Percentiles rank a stretch among this genome's conserved stretches.
Evolutionary conservation across 2,888 invertebrate species (phyloP).

Genomic region (Hedya salicella): DNA sequence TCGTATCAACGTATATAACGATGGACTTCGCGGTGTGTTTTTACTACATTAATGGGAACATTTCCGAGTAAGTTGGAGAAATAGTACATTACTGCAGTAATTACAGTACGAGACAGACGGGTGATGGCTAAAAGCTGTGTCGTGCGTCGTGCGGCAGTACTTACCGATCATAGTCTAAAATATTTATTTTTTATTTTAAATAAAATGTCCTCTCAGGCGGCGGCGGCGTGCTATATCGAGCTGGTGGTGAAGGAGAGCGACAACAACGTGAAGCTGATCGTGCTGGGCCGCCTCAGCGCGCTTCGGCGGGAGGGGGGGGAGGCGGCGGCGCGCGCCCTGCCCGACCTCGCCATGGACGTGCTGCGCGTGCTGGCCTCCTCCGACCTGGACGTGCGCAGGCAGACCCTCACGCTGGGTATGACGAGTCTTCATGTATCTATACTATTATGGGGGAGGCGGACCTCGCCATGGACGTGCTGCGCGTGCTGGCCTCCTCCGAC

Average conservation of each 20-base stretch:
- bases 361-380: slow-evolving; percentile 96
- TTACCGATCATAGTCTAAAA: too few species aligned
- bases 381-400: slow-evolving; percentile 96
- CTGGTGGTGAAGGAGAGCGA: slow-evolving; percentile 99
- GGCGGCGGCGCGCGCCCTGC: slow-evolving; percentile 90
- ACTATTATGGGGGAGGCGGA: slow-evolving; percentile 93
- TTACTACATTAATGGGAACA: too few species aligned
- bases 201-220: slow-evolving; percentile 87
- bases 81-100: too few species aligned
- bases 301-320: slow-evolving; percentile 94
- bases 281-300: slow-evolving; percentile 95
- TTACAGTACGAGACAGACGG: too few species aligned
- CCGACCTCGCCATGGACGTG: slow-evolving; percentile 98
- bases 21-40: too few species aligned
- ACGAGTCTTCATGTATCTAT: slow-evolving; percentile 39
- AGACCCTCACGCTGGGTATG: slow-evolving; percentile 91
- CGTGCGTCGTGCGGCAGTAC: too few species aligned
- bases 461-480: slow-evolving; percentile 98
- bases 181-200: too few species aligned
- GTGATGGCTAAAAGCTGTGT: too few species aligned
- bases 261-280: slow-evolving; percentile 99
- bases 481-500: slow-evolving; percentile 96
- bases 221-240: slow-evolving; percentile 99
- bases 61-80: too few species aligned
- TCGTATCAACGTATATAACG: too few species aligned